These are phyloP conservation scores for Tricholaema leucomelas DNA, from an alignment of 2,113 vertebrate genomes.

Conservation along the genomic window DNA sequence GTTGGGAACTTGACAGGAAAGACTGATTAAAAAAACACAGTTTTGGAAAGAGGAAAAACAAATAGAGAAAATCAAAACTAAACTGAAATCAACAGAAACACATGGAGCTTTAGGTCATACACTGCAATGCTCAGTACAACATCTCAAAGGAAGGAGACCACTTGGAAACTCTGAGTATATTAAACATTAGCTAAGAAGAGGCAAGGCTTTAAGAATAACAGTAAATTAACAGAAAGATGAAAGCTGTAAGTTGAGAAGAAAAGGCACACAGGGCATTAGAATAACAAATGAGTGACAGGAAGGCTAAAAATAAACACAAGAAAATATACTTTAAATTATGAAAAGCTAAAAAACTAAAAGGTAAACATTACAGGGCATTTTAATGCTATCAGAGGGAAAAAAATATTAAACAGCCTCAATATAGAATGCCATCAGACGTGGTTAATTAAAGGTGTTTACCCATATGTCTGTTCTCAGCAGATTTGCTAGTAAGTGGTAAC, in stretches of 20 bases:
- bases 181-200: not conserved
- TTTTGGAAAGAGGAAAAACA: not conserved
- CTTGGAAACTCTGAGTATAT: not conserved
- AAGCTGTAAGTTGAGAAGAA: not conserved
- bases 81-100: not conserved
- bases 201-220: not conserved
- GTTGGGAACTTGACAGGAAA: not conserved
- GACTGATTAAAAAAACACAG: not conserved
- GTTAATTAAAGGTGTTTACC: conserved; percentile 17
- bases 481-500: not conserved
- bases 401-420: not conserved
- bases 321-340: not conserved
- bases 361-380: not conserved
- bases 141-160: not conserved
- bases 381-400: not conserved
- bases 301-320: not conserved
- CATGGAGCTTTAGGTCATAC: not conserved
- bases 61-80: not conserved
- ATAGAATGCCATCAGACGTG: not conserved
- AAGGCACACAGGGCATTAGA: not conserved
- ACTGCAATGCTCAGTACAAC: not conserved
- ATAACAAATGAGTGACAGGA: not conserved
- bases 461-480: not conserved
- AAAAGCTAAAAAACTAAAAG: not conserved
- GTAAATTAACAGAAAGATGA: not conserved